phyloP scores from a whole-genome alignment of 1,140 invertebrate species.

The Drosophila pseudoananassae region DNA sequence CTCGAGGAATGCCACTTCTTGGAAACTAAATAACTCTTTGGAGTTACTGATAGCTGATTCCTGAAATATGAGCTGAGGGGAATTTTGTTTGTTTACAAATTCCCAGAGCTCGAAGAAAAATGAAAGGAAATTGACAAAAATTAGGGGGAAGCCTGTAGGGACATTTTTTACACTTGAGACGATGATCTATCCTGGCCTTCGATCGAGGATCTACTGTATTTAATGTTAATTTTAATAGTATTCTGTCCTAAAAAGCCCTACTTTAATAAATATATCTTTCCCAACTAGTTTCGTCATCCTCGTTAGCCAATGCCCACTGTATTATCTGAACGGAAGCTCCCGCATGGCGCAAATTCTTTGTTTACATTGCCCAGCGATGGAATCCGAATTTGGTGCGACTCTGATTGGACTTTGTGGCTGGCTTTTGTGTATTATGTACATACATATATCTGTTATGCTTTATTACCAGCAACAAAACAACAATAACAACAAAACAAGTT shows the following conservation, averaged over 20 bases:
- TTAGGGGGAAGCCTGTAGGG: no score
- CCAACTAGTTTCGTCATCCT: neutral
- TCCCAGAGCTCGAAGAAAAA: neutral
- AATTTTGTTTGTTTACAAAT: neutral
- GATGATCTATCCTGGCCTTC: no score
- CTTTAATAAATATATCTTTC: neutral
- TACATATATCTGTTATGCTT: slow-evolving; percentile 51
- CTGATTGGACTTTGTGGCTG: slow-evolving; percentile 40
- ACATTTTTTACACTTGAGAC: no score
- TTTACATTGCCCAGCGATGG: slow-evolving; percentile 59
- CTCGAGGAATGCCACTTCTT: no score
- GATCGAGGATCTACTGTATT: no score
- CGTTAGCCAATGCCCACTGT: neutral
- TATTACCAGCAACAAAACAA: slow-evolving; percentile 15
- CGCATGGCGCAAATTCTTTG: slow-evolving; percentile 58
- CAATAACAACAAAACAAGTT: slow-evolving; percentile 58
- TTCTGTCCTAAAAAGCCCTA: no score
- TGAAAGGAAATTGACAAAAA: no score
- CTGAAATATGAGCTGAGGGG: neutral
- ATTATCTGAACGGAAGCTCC: neutral
- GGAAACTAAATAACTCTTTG: no score
- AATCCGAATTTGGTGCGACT: slow-evolving; percentile 31
- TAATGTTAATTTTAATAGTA: no score
- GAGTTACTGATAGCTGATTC: neutral
- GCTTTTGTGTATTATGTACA: slow-evolving; percentile 9